Conservation (phyloP, 2,888 invertebrate genomes). For the Phengaris arion region DNA sequence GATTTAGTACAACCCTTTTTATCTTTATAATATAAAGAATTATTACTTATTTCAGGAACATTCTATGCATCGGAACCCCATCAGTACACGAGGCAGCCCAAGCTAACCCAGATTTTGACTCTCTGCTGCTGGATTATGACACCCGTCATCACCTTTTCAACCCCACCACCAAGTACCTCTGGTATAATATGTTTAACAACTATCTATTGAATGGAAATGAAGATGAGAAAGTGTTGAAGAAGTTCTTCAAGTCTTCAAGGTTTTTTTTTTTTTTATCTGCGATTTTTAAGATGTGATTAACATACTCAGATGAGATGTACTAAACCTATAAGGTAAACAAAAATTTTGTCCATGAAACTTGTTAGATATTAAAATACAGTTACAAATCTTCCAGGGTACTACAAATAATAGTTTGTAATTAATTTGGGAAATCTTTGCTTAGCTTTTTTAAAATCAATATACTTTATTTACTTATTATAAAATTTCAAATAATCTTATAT, state of each 20-base stretch:
- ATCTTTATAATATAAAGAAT: background rate
- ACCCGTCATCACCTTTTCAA: constrained; percentile 84
- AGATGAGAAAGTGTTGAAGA: constrained; percentile 77
- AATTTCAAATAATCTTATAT: no score
- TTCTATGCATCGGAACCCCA: constrained; percentile 93
- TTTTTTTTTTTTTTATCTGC: no score
- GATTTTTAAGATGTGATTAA: no score
- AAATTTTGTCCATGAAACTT: no score
- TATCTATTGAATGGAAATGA: constrained; percentile 86
- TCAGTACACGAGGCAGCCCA: constrained; percentile 86
- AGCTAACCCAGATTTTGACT: constrained; percentile 58
- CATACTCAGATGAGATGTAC: no score
- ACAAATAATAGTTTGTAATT: no score
- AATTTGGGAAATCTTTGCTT: no score
- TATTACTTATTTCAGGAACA: constrained; percentile 73
- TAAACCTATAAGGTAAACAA: no score
- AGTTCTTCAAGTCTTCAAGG: constrained; percentile 79
- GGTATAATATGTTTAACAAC: constrained; percentile 95
- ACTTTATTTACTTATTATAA: no score
- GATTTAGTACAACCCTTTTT: no score
- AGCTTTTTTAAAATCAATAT: no score
- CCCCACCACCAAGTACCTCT: constrained; percentile 82
- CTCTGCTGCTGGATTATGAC: constrained; percentile 90
- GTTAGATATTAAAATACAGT: background rate
- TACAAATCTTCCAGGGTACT: background rate